phyloP scores from a whole-genome alignment of 64 coral and sea anemone genomes.

The Pachyseris speciosa region DNA sequence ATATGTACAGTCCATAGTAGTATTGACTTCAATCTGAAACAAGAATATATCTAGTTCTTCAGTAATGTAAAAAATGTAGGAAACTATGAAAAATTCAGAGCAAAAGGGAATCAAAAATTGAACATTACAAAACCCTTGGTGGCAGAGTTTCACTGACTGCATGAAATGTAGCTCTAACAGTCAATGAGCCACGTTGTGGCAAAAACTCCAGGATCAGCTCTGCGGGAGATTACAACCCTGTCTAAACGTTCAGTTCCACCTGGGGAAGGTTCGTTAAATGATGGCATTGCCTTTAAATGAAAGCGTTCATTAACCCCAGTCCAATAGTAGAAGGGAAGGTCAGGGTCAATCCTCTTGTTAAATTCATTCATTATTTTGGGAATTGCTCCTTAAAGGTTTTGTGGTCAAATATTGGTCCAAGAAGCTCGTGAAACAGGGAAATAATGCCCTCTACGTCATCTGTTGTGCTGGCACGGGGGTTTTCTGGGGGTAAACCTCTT shows the following conservation, averaged over 20 bases:
- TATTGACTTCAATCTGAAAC: no score
- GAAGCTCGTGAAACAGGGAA: background rate
- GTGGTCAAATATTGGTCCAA: conserved; percentile 5
- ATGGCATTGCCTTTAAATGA: conserved; percentile 2
- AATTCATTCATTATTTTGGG: conserved; percentile 21
- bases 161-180: conserved; percentile 12
- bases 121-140: no score
- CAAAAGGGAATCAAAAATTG: no score
- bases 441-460: conserved; percentile 74
- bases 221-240: conserved; percentile 1
- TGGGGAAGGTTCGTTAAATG: conserved; percentile 55
- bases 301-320: conserved; percentile 50
- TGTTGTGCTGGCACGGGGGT: conserved; percentile 31
- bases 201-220: conserved; percentile 72
- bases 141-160: background rate
- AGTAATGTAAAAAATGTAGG: no score
- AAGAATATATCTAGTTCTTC: no score
- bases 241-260: conserved; percentile 46
- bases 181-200: conserved; percentile 29
- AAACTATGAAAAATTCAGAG: no score
- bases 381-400: conserved; percentile 26
- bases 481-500: conserved; percentile 1
- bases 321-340: conserved; percentile 56
- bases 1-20: no score
- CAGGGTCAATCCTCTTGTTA: conserved; percentile 18